Evolutionary conservation across 2,113 vertebrate genomes (phyloP), one percentile per base, ranked within the genome.

Genomic region (Bambusicola thoracicus): DNA sequence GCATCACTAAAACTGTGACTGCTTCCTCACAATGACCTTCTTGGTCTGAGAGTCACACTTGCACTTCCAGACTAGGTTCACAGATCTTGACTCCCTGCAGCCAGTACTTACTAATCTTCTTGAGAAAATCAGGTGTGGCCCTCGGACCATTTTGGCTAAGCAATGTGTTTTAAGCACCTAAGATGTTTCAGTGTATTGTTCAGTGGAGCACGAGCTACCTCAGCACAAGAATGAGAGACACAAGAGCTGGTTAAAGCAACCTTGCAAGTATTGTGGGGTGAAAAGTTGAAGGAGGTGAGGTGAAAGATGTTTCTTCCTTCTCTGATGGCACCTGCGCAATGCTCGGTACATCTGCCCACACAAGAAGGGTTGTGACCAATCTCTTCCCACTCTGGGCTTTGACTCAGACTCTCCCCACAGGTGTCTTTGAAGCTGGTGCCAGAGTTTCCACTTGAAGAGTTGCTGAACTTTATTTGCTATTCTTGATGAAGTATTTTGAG

Each of bases 371-470:
- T 68, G 46, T 43, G 46, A 44, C 4, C 43, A 22, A 30, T 53
- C 3, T 76, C n/a, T 65, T 65, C 19, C 29, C 14, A 34, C 44
- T 13, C 13, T 55, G 10, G 4, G 18, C 0, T 0, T 5, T 87
- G 58, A 8, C 22, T 82, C 24, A 62, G 58, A 36, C 14, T 91
- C 38, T 56, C 18, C 15, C 8, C 9, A 24, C 19, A 29, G 16
- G 44, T 53, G 13, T 8, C 22, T 76, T 61, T 74, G 61, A 77
- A 74, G 29, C 18, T 25, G 18, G 10, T 46, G 44, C 17, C 41
- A 74, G 13, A 43, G 55, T 49, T 81, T 91, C 65, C 11, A 27
- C 17, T 22, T 51, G 34, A 49, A 80, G 8, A 0, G 0, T 15
- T 89, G 27, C 5, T 8, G 12, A 70, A 22, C 8, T 49, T 44